Evolutionary conservation across 1,140 invertebrate species (phyloP).

Genomic region (Anthonomus grandis): DNA sequence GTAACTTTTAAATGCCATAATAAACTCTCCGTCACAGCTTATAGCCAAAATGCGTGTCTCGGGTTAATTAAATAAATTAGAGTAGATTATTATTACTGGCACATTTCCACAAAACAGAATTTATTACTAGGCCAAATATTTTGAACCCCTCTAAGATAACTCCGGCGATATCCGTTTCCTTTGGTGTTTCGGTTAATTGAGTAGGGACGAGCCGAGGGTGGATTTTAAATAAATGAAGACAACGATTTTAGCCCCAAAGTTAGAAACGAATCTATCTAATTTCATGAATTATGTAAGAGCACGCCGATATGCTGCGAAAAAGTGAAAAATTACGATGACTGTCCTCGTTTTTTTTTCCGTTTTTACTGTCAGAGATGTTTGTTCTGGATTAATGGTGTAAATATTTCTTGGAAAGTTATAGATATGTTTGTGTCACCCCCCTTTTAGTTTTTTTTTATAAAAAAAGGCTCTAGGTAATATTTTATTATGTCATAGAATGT

Average conservation of each 20-base stretch:
- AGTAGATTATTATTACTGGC: constrained; percentile 22
- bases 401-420: no score
- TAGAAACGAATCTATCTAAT: constrained; percentile 6
- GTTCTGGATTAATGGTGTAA: no score
- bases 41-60: constrained; percentile 14
- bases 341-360: no score
- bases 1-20: no score
- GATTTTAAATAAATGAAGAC: constrained; percentile 14
- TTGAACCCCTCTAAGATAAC: constrained; percentile 10
- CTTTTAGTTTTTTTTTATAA: no score
- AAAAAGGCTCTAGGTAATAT: no score
- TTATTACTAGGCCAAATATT: constrained; percentile 22
- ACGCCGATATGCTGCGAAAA: no score
- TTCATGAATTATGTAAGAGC: constrained; percentile 4
- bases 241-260: constrained; percentile 1
- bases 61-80: constrained; percentile 20
- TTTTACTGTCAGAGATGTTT: no score
- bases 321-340: no score
- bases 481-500: no score
- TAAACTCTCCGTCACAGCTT: no score
- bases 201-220: constrained; percentile 1
- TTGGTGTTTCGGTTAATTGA: constrained; percentile 11
- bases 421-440: no score
- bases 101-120: constrained; percentile 20
- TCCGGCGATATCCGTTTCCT: constrained; percentile 17